Evolutionary conservation across 2,888 invertebrate genomes (phyloP).

Genomic region (Sylvicola cinctus): DNA sequence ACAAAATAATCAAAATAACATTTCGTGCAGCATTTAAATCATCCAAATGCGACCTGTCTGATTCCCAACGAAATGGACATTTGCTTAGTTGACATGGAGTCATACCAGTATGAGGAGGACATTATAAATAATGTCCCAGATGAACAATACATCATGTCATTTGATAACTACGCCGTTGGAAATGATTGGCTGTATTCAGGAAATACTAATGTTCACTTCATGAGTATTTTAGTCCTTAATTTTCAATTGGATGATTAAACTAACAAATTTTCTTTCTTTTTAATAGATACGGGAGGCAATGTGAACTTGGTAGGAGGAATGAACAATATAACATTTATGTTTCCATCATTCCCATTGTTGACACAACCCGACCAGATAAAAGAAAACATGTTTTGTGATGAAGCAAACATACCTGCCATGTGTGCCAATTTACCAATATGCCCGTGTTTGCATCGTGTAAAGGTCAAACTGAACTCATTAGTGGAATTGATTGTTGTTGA

Average conservation of each 20-base stretch:
- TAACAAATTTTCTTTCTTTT: slow-evolving; percentile 6
- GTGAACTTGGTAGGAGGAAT: slow-evolving; percentile 28
- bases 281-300: slow-evolving; percentile 10
- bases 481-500: slow-evolving; percentile 9
- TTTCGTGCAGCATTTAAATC: slow-evolving; percentile 10
- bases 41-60: slow-evolving; percentile 13
- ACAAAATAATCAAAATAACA: background rate
- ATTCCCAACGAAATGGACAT: slow-evolving; percentile 5
- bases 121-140: slow-evolving; percentile 11
- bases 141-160: slow-evolving; percentile 13
- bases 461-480: slow-evolving; percentile 12
- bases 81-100: slow-evolving; percentile 11
- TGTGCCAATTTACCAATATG: slow-evolving; percentile 12
- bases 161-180: slow-evolving; percentile 12
- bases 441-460: slow-evolving; percentile 14
- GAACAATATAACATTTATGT: slow-evolving; percentile 54
- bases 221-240: slow-evolving; percentile 8
- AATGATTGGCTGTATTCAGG: slow-evolving; percentile 11
- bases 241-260: no score
- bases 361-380: slow-evolving; percentile 32
- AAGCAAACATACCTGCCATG: slow-evolving; percentile 8
- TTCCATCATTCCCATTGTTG: slow-evolving; percentile 56
- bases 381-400: slow-evolving; percentile 16
- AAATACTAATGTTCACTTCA: slow-evolving; percentile 13
- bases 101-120: slow-evolving; percentile 8